phyloP scores from a whole-genome alignment of 1,140 invertebrate genomes.

The Ceratosolen fusciceps region DNA sequence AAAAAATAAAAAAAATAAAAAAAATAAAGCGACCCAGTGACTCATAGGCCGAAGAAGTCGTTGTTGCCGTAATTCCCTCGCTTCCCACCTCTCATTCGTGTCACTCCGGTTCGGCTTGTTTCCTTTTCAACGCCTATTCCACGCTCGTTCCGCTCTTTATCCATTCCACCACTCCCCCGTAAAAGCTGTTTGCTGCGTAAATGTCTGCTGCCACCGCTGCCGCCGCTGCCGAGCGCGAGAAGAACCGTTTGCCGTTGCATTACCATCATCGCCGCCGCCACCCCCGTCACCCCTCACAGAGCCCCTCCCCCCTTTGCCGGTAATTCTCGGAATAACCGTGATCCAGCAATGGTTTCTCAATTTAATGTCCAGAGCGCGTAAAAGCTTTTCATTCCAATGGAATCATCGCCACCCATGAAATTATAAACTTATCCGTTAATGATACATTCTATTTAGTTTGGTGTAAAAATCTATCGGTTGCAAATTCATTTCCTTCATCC shows the following conservation, averaged over 20 bases:
- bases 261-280: neutral
- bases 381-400: neutral
- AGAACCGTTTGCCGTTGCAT: neutral
- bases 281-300: too few relatives aligned
- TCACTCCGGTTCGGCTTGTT: neutral
- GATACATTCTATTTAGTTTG: slow-evolving; percentile 4
- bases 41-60: neutral
- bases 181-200: neutral
- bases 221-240: neutral
- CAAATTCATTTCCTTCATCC: neutral
- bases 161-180: neutral
- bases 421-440: slow-evolving; percentile 1
- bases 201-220: too few relatives aligned
- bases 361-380: neutral
- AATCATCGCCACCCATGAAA: neutral
- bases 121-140: neutral
- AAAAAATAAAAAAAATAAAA: too few relatives aligned
- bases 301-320: neutral
- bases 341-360: slow-evolving; percentile 2
- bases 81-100: neutral
- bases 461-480: neutral
- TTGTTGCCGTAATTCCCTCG: neutral
- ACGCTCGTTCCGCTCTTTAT: neutral
- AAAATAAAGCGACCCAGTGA: slow-evolving; percentile 44
- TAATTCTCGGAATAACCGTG: neutral